Conservation (phyloP, 2,113 vertebrate genomes). For the Athene cunicularia region DNA sequence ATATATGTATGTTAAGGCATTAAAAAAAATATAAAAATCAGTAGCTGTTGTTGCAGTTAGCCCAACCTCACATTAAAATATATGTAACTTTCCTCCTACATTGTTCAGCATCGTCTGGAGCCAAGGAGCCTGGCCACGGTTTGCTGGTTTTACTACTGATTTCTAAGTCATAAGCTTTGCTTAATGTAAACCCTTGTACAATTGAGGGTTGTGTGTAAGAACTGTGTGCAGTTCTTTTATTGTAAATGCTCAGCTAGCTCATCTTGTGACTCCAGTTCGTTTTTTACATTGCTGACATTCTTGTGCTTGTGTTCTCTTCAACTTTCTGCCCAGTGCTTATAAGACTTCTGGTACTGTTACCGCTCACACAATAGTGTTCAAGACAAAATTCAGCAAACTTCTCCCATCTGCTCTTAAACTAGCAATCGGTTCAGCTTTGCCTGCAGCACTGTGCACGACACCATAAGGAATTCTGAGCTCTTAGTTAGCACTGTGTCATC, state of each 20-base stretch:
- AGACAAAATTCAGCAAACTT: not conserved
- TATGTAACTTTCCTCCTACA: not conserved
- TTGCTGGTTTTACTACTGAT: not conserved
- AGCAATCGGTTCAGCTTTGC: not conserved
- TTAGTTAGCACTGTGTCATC: not conserved
- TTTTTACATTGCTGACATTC: not conserved
- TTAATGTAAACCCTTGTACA: not conserved
- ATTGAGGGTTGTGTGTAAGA: not conserved
- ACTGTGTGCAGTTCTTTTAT: not conserved
- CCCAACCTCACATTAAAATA: not conserved
- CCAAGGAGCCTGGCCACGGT: not conserved
- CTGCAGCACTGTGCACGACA: not conserved
- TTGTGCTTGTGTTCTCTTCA: not conserved
- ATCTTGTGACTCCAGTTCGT: not conserved
- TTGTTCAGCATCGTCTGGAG: not conserved
- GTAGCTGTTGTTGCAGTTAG: not conserved
- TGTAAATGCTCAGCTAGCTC: not conserved
- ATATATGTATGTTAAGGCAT: not conserved
- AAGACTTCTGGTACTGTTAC: not conserved
- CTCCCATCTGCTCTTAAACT: not conserved
- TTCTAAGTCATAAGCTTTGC: not conserved
- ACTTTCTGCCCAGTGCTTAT: not conserved
- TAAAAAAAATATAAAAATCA: not conserved
- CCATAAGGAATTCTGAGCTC: not conserved
- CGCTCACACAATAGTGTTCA: fast-evolving